These are phyloP conservation scores for Zaprionus ghesquierei DNA, from an alignment of 1,140 invertebrate species.

Conservation along the genomic window DNA sequence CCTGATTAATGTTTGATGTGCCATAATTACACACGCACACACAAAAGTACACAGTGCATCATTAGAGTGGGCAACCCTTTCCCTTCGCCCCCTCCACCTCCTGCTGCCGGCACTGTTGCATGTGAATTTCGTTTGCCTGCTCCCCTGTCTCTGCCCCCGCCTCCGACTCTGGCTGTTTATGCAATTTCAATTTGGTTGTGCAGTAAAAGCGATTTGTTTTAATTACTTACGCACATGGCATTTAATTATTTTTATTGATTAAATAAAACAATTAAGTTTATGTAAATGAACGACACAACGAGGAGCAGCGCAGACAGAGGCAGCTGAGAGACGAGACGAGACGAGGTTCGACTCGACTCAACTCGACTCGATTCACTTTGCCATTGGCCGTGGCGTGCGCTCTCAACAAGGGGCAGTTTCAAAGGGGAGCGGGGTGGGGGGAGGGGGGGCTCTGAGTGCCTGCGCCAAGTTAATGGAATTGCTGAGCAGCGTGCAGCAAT, in stretches of 20 bases:
- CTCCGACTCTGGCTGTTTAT: constrained; percentile 53
- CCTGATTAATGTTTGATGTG: constrained; percentile 78
- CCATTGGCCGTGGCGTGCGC: not conserved
- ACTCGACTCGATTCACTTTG: not conserved
- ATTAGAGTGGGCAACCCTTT: not conserved
- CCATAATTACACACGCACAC: constrained; percentile 70
- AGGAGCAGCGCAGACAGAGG: constrained; percentile 32
- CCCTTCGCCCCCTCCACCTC: not conserved
- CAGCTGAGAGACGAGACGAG: constrained; percentile 26
- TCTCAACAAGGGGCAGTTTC: not conserved
- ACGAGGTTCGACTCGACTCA: too few species aligned
- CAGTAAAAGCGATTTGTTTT: constrained; percentile 80
- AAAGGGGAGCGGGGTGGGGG: constrained; percentile 14
- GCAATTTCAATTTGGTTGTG: constrained; percentile 75
- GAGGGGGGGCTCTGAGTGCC: constrained; percentile 17
- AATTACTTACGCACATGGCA: constrained; percentile 80
- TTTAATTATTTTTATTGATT: constrained; percentile 82
- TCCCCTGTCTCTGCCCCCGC: too few species aligned
- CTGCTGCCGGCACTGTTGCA: constrained; percentile 48
- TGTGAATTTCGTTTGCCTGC: constrained; percentile 44
- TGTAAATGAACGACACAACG: constrained; percentile 59
- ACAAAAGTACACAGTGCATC: not conserved
- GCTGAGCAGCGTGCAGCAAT: constrained; percentile 56
- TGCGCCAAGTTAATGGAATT: constrained; percentile 74
- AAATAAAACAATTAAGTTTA: constrained; percentile 82